Conservation (phyloP, 2,888 invertebrate genomes). For the Drosophila phalerata region DNA sequence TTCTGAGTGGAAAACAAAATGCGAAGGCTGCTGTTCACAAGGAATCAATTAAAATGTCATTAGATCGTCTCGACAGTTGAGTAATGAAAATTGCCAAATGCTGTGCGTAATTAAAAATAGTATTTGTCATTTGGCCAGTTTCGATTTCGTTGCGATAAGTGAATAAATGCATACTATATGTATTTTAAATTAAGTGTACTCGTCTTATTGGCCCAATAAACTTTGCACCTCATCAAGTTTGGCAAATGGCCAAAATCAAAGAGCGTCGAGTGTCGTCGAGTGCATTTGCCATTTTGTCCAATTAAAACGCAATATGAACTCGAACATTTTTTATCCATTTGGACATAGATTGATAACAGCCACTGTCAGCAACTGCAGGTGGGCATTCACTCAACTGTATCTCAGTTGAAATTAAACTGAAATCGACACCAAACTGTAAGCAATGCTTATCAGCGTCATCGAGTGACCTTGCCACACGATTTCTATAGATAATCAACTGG, state of each 20-base stretch:
- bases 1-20: slow-evolving; percentile 13
- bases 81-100: slow-evolving; percentile 55
- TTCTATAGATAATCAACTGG: slow-evolving; percentile 7
- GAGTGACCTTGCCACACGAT: slow-evolving; percentile 24
- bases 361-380: slow-evolving; percentile 9
- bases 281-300: slow-evolving; percentile 31
- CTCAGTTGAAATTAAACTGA: slow-evolving; percentile 14
- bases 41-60: slow-evolving; percentile 62
- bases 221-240: slow-evolving; percentile 68
- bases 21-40: slow-evolving; percentile 31
- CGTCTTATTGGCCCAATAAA: slow-evolving; percentile 76
- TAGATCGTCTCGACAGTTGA: slow-evolving; percentile 33
- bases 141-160: slow-evolving; percentile 46
- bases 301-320: slow-evolving; percentile 28
- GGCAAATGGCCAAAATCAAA: slow-evolving; percentile 57
- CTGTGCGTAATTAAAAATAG: slow-evolving; percentile 70
- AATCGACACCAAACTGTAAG: slow-evolving; percentile 18
- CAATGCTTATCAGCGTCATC: slow-evolving; percentile 5
- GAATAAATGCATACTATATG: slow-evolving; percentile 7
- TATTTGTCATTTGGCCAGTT: slow-evolving; percentile 48
- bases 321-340: slow-evolving; percentile 4
- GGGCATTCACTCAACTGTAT: slow-evolving; percentile 19
- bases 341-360: slow-evolving; percentile 23
- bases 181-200: slow-evolving; percentile 18
- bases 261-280: slow-evolving; percentile 11